A percentile compares a stretch with the other conserved stretches of the same genome.
Conservation (phyloP, 2,797 vertebrate genomes). For the Typhlichthys eigenmanni region DNA sequence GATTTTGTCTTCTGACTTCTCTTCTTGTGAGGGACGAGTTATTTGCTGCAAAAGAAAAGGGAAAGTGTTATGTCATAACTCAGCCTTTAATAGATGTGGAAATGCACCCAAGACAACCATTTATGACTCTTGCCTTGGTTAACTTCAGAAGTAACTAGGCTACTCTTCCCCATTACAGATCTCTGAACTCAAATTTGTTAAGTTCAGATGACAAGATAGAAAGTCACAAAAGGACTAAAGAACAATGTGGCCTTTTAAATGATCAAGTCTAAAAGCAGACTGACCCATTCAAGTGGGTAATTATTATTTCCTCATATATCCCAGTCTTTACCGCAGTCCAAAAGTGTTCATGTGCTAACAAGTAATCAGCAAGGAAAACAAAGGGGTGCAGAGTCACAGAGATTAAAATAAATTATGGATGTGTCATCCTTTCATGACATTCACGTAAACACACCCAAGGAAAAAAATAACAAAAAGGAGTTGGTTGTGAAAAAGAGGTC, state of each 20-base stretch:
- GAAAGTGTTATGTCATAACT: neutral
- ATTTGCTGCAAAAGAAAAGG: conserved; percentile 84
- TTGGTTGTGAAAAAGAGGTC: conserved; percentile 5
- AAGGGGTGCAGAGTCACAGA: conserved; percentile 3
- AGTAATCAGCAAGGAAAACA: neutral
- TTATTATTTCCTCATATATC: conserved; percentile 3
- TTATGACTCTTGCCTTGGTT: no score
- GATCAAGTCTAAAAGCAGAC: conserved; percentile 18
- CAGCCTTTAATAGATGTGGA: no score
- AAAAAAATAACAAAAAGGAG: conserved; percentile 30
- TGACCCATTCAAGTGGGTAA: neutral
- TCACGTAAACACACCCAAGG: conserved; percentile 31
- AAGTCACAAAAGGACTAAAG: conserved; percentile 1
- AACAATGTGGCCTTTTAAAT: neutral
- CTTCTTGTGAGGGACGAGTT: conserved; percentile 95
- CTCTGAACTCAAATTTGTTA: no score
- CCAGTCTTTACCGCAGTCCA: neutral
- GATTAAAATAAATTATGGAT: conserved; percentile 23
- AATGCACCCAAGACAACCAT: no score
- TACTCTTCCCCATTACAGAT: no score
- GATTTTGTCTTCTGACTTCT: conserved; percentile 93
- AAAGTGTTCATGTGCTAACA: neutral
- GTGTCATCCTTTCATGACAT: conserved; percentile 22
- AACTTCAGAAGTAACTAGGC: no score
- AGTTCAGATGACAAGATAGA: neutral